phyloP scores from a whole-genome alignment of 35 echinoderm and acorn worm species.

The Chiridota heheva region DNA sequence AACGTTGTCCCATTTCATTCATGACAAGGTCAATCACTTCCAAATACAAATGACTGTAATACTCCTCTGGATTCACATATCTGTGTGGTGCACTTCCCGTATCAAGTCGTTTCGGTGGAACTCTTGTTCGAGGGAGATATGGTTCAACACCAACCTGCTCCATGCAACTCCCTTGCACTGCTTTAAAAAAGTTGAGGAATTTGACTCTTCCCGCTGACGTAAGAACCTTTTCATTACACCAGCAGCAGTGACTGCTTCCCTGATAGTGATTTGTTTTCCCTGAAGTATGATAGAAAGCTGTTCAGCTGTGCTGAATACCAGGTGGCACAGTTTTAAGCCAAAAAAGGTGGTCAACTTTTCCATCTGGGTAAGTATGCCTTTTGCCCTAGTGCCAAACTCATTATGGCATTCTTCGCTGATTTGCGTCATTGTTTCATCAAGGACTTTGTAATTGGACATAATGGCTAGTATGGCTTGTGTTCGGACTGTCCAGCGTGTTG shows the following conservation, averaged over 20 bases:
- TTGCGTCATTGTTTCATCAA: conserved; percentile 10
- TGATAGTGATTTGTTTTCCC: neutral
- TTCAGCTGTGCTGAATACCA: conserved; percentile 12
- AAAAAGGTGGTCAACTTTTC: conserved; percentile 15
- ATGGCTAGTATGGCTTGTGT: conserved; percentile 35
- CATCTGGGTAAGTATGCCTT: neutral
- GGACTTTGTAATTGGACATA: conserved; percentile 25
- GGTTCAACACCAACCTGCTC: neutral
- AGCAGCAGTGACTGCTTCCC: neutral
- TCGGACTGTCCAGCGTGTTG: conserved; percentile 56
- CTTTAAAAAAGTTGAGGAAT: conserved; percentile 3
- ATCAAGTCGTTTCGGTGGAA: neutral
- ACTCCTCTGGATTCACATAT: conserved; percentile 10
- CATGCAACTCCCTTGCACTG: neutral
- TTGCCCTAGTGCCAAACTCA: neutral
- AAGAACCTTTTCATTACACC: neutral
- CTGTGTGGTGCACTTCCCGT: neutral
- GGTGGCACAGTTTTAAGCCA: conserved; percentile 4
- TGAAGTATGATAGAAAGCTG: conserved; percentile 2
- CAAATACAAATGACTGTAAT: conserved; percentile 12
- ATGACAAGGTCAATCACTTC: conserved; percentile 4
- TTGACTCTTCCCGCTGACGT: neutral
- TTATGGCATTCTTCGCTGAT: conserved; percentile 21
- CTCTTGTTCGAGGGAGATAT: neutral
- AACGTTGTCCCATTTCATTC: too few relatives aligned